Conservation (phyloP, 2,113 vertebrate genomes). For the Hippotragus niger region DNA sequence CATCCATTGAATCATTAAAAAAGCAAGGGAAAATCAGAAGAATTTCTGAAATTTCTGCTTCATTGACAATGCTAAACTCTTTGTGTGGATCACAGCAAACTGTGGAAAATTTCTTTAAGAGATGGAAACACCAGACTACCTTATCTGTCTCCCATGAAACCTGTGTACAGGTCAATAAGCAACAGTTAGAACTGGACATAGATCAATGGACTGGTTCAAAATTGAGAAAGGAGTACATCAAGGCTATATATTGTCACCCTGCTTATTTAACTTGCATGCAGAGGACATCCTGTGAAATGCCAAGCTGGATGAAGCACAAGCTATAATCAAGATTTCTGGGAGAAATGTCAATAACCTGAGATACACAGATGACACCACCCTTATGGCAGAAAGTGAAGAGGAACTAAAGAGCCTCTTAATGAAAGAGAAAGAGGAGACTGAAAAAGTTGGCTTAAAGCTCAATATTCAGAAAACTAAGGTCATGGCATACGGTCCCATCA, state of each 20-base stretch:
- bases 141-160: neutral
- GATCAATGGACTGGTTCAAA: neutral
- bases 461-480: neutral
- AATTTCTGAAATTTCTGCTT: neutral
- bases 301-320: neutral
- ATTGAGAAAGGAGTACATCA: neutral
- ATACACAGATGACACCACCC: accelerated
- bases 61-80: neutral
- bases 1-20: neutral
- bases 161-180: neutral
- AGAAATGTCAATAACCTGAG: neutral
- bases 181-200: neutral
- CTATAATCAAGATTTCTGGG: neutral
- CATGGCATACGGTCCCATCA: neutral
- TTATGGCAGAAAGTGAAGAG: neutral
- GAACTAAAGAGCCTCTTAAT: neutral
- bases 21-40: neutral
- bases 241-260: neutral
- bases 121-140: neutral
- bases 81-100: neutral
- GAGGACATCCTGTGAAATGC: neutral
- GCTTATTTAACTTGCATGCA: neutral
- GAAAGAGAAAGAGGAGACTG: neutral
- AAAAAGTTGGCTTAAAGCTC: neutral
- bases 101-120: neutral